Evolutionary conservation across 2,113 vertebrate species (phyloP), one percentile per base, ranked within the genome.

Genomic region (Antigone vipio): DNA sequence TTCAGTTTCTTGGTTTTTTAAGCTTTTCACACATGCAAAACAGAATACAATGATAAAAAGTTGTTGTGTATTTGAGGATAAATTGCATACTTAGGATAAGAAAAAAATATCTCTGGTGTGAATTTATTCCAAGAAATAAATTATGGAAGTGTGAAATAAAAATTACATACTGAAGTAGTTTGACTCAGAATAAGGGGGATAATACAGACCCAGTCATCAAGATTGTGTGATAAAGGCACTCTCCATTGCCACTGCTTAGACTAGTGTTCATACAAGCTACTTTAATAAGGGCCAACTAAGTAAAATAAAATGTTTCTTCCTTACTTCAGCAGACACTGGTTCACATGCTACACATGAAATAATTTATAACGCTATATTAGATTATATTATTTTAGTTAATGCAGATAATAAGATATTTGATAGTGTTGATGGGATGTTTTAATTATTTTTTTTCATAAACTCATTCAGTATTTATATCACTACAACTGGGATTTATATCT

Each of bases 401-500:
- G 21, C 9, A 49, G 22, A 11, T 56, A 81, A 62, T 62, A 38
- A 62, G 22, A 88, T 4, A 59, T 84, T 27, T 45, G 11, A 55
- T 75, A 44, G 34, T 30, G 16, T 55, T 89, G 0, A 52, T 20
- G 59, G 23, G 6, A 63, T 58, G 0, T 24, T 69, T 75, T 42
- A 42, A 42, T 42, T 42, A 12, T 27, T 75, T 44, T 44, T 56
- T 56, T 23, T 17, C 7, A 50, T n/a, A 50, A 62, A 50, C 6
- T 60, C 4, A 74, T 55, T 59, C 21, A 10, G 3, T 47, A 66
- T 92, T 90, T 77, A 10, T 81, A 59, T 20, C 5, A 2, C 14
- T 91, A 12, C 5, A 50, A 30, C 6, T 80, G 20, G 10, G 12
- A 77, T 60, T 93, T 87, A 32, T 92, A 99, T 99, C 91, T 99